Evolutionary conservation across 2,113 vertebrate genomes (phyloP), one percentile per base, ranked within the genome.

Genomic region (Scalopus aquaticus): DNA sequence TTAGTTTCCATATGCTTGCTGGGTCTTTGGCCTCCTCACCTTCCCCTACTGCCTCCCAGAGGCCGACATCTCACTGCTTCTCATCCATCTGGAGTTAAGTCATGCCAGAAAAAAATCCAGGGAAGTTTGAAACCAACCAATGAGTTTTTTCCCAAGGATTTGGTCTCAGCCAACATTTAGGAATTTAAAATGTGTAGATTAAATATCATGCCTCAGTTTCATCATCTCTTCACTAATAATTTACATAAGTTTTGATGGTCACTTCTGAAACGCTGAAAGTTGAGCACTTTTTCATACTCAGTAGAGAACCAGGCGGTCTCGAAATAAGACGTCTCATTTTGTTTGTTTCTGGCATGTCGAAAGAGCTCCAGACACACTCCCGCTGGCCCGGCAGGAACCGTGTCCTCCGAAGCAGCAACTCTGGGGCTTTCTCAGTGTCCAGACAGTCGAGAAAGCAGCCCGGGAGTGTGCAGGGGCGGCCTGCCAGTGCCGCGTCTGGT

Each of bases 291-390:
- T 46, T 94, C 62, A 69, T 73, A 44, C 17, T 51, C 51, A 90
- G 17, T 20, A 70, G 20, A 88, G 39, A n/a, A 42, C 11, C 16
- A 65, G 1, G 42, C 65, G 1, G 58, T 11, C 65, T 58, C 78
- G 24, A 91, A 84, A 92, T 64, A 85, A 3, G n/a, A 9, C 44
- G 2, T 88, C 8, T 80, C 22, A 5, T 46, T 78, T 54, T 46
- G n/a, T 26, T 15, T 42, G 78, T 62, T 42, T 69, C 26, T 73
- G 9, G 5, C 72, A 84, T 73, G 56, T 91, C 11, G 39, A 70
- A 94, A 90, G 12, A 84, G 58, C 70, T 88, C 87, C 42, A 85
- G 76, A 89, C 72, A n/a, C n/a, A n/a, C n/a, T n/a, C n/a, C 44
- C 9, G 44, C 44, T 44, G 44, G 5, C 15, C 15, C 12, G 19